Evolutionary conservation across 1,140 invertebrate species (phyloP).

Genomic region (Temnothorax longispinosus): DNA sequence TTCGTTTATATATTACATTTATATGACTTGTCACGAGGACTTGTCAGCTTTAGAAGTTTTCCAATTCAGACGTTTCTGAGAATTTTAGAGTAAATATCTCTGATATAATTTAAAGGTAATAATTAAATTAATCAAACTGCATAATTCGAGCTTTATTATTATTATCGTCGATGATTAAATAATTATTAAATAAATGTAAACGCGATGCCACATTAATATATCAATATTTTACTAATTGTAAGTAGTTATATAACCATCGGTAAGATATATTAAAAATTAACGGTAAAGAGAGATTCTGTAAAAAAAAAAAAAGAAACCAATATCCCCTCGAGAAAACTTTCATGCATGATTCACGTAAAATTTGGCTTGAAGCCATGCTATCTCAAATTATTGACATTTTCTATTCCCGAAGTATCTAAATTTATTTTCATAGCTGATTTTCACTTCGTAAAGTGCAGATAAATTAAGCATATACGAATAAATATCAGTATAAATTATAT

Average conservation of each 20-base stretch:
- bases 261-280: not conserved
- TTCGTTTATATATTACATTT: not conserved
- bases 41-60: not conserved
- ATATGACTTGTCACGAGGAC: not conserved
- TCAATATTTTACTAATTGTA: not conserved
- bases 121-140: not conserved
- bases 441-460: not conserved
- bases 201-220: not conserved
- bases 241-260: not conserved
- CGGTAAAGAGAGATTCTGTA: not conserved
- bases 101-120: not conserved
- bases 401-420: not conserved
- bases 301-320: not conserved
- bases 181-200: not conserved
- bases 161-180: not conserved
- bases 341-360: not conserved
- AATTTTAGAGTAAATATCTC: not conserved
- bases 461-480: not conserved
- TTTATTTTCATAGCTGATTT: not conserved
- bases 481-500: not conserved
- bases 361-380: not conserved
- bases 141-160: not conserved
- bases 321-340: not conserved
- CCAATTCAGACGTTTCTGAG: not conserved
- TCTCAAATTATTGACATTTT: slow-evolving; percentile 28